A percentile compares a stretch with the other conserved stretches of the same genome.
Evolutionary conservation across 2,888 invertebrate species (phyloP).

Genomic region (Drosophila peninsularis): DNA sequence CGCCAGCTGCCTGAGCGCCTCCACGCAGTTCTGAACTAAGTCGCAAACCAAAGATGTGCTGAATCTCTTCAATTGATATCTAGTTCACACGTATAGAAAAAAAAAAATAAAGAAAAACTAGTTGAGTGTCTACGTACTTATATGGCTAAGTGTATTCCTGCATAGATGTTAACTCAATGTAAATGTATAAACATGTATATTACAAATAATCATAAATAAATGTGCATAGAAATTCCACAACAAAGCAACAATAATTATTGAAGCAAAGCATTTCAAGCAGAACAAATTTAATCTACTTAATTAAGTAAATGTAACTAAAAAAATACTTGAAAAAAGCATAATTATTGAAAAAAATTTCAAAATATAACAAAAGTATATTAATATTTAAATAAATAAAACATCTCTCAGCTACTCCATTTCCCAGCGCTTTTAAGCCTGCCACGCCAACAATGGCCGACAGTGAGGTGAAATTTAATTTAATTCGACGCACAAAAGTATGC

Average conservation of each 20-base stretch:
- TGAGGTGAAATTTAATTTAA: conserved; percentile 22
- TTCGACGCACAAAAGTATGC: conserved; percentile 44
- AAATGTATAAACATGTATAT: conserved; percentile 52
- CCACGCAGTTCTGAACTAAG: conserved; percentile 59
- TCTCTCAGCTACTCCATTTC: not conserved
- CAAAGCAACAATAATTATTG: not conserved
- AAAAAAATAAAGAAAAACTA: conserved; percentile 5
- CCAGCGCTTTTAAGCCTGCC: not conserved
- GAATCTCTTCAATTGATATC: conserved; percentile 43
- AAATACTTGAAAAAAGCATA: not conserved
- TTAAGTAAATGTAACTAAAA: not conserved
- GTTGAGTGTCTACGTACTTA: conserved; percentile 38
- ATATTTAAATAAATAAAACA: not conserved
- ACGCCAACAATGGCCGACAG: not conserved
- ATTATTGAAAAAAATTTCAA: not conserved
- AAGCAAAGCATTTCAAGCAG: too few species aligned
- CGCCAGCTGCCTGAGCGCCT: conserved; percentile 35
- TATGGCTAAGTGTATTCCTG: conserved; percentile 45
- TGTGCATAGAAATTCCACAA: conserved; percentile 29
- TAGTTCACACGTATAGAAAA: not conserved
- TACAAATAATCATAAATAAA: conserved; percentile 36
- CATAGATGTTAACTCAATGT: conserved; percentile 58
- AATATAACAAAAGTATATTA: too few species aligned
- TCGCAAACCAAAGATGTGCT: conserved; percentile 60
- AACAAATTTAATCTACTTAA: not conserved